These are phyloP conservation scores for Symphodus melops DNA, from an alignment of 2,113 vertebrate species.

Conservation along the genomic window DNA sequence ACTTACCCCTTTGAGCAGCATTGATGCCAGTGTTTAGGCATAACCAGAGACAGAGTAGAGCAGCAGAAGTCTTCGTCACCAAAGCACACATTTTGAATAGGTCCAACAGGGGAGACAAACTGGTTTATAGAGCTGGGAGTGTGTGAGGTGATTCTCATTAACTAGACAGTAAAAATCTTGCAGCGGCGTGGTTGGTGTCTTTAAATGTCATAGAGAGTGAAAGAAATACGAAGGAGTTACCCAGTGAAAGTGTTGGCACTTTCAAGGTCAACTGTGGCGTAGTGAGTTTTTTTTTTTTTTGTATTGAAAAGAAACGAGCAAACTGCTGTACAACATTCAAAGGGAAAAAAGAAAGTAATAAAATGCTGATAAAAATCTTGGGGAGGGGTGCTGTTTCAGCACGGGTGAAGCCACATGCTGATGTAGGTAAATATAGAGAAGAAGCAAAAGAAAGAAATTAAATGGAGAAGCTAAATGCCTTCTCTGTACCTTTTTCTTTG, in stretches of 20 bases:
- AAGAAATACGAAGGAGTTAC: not conserved
- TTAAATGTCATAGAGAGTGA: not conserved
- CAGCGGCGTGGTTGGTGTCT: not conserved
- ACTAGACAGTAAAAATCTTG: constrained; percentile 10
- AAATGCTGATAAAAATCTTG: constrained; percentile 16
- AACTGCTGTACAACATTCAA: constrained; percentile 18
- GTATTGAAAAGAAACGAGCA: not conserved
- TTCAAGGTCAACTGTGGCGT: constrained; percentile 15
- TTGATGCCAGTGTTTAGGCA: constrained; percentile 37
- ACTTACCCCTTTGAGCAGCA: constrained; percentile 57
- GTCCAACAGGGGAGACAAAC: constrained; percentile 23
- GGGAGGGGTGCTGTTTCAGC: not conserved
- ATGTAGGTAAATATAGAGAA: not conserved
- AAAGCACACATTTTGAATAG: constrained; percentile 67
- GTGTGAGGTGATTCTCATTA: not conserved
- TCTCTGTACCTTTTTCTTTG: not conserved
- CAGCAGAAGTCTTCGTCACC: constrained; percentile 51
- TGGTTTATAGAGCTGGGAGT: constrained; percentile 54
- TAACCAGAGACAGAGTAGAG: constrained; percentile 69
- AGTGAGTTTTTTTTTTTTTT: not conserved
- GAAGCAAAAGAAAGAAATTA: not conserved
- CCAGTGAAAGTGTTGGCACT: not conserved
- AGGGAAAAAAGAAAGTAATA: not conserved
- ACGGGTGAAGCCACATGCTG: not conserved
- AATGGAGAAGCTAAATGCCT: not conserved